These are phyloP conservation scores for Octopus sinensis DNA, from an alignment of 1,140 invertebrate species.

Conservation along the genomic window DNA sequence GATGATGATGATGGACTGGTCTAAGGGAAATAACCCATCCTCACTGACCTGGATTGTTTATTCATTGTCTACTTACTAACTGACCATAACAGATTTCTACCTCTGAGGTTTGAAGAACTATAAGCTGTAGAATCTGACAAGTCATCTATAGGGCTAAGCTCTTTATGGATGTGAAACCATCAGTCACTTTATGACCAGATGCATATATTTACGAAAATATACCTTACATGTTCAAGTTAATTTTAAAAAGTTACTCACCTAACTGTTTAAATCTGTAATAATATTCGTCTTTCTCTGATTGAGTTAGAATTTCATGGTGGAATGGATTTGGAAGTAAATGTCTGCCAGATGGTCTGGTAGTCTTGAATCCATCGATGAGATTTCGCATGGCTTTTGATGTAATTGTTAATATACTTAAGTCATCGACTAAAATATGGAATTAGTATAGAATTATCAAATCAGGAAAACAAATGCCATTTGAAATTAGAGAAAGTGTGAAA, in stretches of 20 bases:
- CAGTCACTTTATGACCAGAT: no score
- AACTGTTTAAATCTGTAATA: slow-evolving; percentile 39
- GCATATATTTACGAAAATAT: no score
- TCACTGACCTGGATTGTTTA: no score
- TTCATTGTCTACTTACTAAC: neutral
- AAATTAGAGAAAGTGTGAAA: no score
- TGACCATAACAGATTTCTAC: neutral
- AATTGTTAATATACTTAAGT: slow-evolving; percentile 52
- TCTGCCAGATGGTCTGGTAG: slow-evolving; percentile 28
- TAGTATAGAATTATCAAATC: neutral
- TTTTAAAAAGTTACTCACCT: slow-evolving; percentile 29
- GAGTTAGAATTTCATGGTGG: slow-evolving; percentile 26
- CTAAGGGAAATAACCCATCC: no score
- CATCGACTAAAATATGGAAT: slow-evolving; percentile 43
- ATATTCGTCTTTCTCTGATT: slow-evolving; percentile 37
- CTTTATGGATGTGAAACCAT: no score
- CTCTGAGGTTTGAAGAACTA: no score
- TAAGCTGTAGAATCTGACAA: no score
- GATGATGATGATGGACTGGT: no score
- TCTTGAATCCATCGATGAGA: slow-evolving; percentile 50
- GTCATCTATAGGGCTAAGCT: no score
- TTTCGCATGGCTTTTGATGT: slow-evolving; percentile 54
- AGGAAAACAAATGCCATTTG: no score
- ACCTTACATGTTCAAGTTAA: no score
- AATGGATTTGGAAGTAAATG: slow-evolving; percentile 25